Base-by-base conservation (phyloP, 1,140 invertebrate species). In the Onthophagus taurus region DNA sequence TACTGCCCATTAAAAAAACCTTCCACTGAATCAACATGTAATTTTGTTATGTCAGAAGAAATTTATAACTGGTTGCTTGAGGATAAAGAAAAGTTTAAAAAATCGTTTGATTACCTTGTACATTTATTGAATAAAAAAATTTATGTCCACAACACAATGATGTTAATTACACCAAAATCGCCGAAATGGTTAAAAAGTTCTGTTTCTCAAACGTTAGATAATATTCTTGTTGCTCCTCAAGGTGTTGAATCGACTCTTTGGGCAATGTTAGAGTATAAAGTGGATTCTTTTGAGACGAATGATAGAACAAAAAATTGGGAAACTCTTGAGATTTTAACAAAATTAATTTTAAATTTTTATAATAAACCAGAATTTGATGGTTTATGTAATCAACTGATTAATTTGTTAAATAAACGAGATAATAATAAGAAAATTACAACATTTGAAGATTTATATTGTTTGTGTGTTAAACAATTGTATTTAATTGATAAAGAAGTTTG, bases 111-210 rank as follows among this genome's bases (percentile, higher is more conserved):
- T 35, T 52, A 68, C 47, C 57, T 84, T 14, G 60, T 78, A 12
- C 54, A 52, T 24, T 73, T 71, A 42, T 74, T 74, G 35, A 77
- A 78, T 51, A 71, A 71, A 43, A 68, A 73, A 21, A 59, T 72
- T 30, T 61, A 81, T 23, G 76, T 85, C 48, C 78, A 76, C 63
- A 81, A 83, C 65, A 65, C 84, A 8, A 70, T 86, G 67, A 57
- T 81, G 14, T 64, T 85, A 35, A 8, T 74, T 78, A 55, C 58
- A 69, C 5, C 55, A 58, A 52, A 66, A 69, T 11, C 75, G 24
- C 81, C 81, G 13, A 55, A 53, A 5, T 87, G 82, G 77, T 66
- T 83, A 31, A 74, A 72, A 51, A 67, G 62, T 60, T 60, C 67
- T n/a, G 74, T 80, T 48, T 68, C 69, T 35, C 70, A 71, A 37